Evolutionary conservation across 2,797 vertebrate species (phyloP).

Genomic region (Anguilla marmorata): DNA sequence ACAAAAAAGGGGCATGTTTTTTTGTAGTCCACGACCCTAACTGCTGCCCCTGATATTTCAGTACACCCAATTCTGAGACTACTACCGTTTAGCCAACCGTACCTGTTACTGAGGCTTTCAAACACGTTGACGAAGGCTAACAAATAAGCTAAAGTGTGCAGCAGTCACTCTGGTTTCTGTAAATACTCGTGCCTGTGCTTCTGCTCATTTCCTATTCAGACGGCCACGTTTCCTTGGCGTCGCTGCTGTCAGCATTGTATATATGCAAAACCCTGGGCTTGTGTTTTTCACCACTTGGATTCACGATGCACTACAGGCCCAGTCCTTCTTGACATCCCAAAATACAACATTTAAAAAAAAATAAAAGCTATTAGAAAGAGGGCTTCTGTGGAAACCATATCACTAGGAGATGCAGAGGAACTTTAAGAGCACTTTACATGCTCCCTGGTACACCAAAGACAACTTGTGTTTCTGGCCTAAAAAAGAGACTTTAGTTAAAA

Average conservation of each 20-base stretch:
- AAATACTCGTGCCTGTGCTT: background rate
- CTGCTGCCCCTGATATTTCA: slow-evolving; percentile 17
- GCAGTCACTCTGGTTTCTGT: background rate
- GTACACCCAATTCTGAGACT: slow-evolving; percentile 49
- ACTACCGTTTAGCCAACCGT: slow-evolving; percentile 55
- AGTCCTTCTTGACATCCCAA: background rate
- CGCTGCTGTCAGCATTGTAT: background rate
- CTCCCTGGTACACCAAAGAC: background rate
- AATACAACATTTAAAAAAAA: background rate
- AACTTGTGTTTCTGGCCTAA: background rate
- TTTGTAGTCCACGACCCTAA: background rate
- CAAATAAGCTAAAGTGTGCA: background rate
- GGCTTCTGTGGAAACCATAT: background rate
- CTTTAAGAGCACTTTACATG: background rate
- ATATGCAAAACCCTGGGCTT: background rate
- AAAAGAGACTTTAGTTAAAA: background rate
- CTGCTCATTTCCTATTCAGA: background rate
- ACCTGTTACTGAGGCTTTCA: slow-evolving; percentile 11
- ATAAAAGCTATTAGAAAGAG: background rate
- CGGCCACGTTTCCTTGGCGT: background rate
- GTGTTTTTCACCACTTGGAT: background rate
- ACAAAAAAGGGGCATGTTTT: slow-evolving; percentile 24
- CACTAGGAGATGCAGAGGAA: background rate
- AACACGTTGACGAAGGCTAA: background rate
- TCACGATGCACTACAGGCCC: background rate